A percentile compares a stretch with the other conserved stretches of the same genome.
These are phyloP conservation scores for Danio choprae DNA, from an alignment of 2,797 vertebrate species.

Conservation along the genomic window DNA sequence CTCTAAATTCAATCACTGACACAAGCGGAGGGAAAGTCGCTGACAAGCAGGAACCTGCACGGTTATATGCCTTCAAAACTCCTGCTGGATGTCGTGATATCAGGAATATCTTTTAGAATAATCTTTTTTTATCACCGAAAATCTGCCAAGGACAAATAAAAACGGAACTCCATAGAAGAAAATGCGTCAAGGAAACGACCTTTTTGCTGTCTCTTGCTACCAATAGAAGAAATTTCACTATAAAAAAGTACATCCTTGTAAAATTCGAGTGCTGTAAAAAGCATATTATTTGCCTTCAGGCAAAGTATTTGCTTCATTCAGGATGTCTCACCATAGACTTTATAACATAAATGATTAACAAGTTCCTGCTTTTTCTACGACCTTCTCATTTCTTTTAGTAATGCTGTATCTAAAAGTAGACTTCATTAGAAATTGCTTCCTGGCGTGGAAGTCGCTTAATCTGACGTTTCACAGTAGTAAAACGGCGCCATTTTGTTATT, in stretches of 20 bases:
- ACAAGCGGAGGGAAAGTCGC: constrained; percentile 53
- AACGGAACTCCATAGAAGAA: constrained; percentile 33
- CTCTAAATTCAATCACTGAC: constrained; percentile 62
- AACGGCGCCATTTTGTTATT: constrained; percentile 13
- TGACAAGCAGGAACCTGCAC: constrained; percentile 59
- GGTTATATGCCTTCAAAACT: constrained; percentile 51
- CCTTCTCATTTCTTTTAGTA: constrained; percentile 12
- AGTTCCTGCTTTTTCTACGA: neutral
- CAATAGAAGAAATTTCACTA: neutral
- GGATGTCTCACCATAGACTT: neutral
- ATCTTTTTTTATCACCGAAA: constrained; percentile 45
- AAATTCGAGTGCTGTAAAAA: neutral
- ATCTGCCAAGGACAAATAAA: constrained; percentile 20
- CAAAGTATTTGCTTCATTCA: neutral
- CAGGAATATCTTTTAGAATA: constrained; percentile 33
- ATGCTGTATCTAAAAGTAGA: constrained; percentile 23
- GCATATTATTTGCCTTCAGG: neutral
- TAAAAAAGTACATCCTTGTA: constrained; percentile 10
- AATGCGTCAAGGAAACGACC: constrained; percentile 1
- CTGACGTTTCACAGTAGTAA: constrained; percentile 8
- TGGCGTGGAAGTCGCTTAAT: neutral
- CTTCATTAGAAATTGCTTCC: constrained; percentile 20
- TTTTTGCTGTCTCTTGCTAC: neutral
- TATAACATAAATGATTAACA: constrained; percentile 22
- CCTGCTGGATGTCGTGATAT: constrained; percentile 49